Conservation (phyloP, 2,888 invertebrate genomes). For the Athrips mouffetella region DNA sequence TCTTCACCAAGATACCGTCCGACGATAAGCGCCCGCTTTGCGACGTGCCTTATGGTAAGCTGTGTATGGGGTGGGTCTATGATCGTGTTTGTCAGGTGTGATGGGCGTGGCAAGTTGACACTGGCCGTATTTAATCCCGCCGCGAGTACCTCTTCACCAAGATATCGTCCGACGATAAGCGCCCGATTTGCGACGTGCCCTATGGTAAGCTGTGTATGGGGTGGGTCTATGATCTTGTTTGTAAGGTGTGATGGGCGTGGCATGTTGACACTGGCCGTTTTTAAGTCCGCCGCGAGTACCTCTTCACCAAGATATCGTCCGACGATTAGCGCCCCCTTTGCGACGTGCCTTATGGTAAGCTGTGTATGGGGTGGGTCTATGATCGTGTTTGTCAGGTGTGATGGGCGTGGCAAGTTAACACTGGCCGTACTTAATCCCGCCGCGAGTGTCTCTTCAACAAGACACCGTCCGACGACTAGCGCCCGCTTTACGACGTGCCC, state of each 20-base stretch:
- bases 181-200: conserved; percentile 49
- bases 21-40: conserved; percentile 69
- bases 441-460: not conserved
- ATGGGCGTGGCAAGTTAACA: not conserved
- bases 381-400: too few species aligned
- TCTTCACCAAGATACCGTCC: conserved; percentile 79
- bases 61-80: too few species aligned
- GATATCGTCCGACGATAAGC: conserved; percentile 75
- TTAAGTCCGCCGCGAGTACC: conserved; percentile 66
- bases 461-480: not conserved
- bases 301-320: conserved; percentile 79
- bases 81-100: too few species aligned
- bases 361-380: too few species aligned
- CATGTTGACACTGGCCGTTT: conserved; percentile 68
- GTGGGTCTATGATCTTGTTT: too few species aligned
- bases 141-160: conserved; percentile 79
- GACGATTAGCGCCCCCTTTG: conserved; percentile 69
- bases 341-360: too few species aligned
- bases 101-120: conserved; percentile 74
- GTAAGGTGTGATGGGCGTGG: conserved; percentile 78
- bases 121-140: conserved; percentile 50
- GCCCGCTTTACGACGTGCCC: not conserved
- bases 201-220: too few species aligned
- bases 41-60: conserved; percentile 28
- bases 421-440: not conserved